A percentile compares a stretch with the other conserved stretches of the same genome.
Conservation (phyloP, 2,113 vertebrate genomes). For the Ptyas mucosa region DNA sequence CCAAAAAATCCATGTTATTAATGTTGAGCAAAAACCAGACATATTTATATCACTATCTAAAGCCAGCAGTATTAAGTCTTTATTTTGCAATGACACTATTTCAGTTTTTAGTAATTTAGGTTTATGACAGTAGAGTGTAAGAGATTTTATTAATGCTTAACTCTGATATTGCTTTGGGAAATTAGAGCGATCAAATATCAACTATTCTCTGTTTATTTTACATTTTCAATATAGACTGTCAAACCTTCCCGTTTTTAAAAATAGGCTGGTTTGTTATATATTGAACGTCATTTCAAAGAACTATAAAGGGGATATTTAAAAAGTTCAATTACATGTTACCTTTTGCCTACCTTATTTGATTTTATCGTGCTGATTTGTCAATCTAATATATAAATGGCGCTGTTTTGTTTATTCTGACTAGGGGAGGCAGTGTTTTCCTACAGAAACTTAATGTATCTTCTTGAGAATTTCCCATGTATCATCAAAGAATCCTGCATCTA, state of each 20-base stretch:
- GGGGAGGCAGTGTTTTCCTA: background rate
- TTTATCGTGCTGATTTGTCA: background rate
- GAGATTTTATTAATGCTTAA: slow-evolving; percentile 24
- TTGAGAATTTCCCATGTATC: background rate
- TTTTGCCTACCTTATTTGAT: background rate
- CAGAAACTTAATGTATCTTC: background rate
- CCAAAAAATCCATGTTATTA: slow-evolving; percentile 5
- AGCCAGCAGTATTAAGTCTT: slow-evolving; percentile 25
- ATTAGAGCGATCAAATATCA: background rate
- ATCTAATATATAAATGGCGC: background rate
- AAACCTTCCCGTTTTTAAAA: background rate
- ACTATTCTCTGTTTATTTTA: background rate
- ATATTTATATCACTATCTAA: slow-evolving; percentile 36
- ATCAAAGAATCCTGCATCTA: background rate
- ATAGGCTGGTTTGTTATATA: background rate
- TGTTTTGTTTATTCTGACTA: background rate
- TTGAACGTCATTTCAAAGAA: background rate
- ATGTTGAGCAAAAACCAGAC: slow-evolving; percentile 34
- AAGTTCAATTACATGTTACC: slow-evolving; percentile 1
- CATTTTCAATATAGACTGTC: background rate
- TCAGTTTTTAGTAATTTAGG: slow-evolving; percentile 34
- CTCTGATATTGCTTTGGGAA: background rate
- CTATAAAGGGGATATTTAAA: slow-evolving; percentile 8
- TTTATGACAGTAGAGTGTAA: background rate
- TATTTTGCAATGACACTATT: slow-evolving; percentile 44